Conservation (phyloP, 2,113 vertebrate species). For the Brachyhypopomus gauderio region DNA sequence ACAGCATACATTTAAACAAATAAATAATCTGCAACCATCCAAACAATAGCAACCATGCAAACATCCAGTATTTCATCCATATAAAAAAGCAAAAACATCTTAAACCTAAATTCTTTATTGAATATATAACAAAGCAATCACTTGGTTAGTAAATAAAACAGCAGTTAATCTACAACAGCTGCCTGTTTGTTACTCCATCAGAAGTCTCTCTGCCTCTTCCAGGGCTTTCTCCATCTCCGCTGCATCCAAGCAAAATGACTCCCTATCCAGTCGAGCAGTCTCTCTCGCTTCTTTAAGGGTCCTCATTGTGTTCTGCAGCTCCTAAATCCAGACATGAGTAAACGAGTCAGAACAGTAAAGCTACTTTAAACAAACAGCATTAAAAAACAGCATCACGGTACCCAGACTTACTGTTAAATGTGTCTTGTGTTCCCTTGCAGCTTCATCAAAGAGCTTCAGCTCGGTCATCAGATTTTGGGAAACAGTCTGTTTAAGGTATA, state of each 20-base stretch:
- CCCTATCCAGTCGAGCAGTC: conserved; percentile 62
- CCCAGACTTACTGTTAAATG: conserved; percentile 60
- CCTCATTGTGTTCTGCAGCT: conserved; percentile 65
- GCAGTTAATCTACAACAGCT: background rate
- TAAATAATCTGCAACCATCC: no score
- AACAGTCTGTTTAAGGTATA: conserved; percentile 58
- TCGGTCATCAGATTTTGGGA: conserved; percentile 66
- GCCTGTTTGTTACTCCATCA: conserved; percentile 44
- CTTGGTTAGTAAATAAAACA: background rate
- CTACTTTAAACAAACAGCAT: background rate
- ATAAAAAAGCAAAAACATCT: no score
- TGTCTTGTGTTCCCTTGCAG: conserved; percentile 60
- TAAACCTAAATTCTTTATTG: background rate
- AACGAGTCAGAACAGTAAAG: background rate
- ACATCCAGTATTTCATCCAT: no score
- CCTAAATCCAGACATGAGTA: conserved; percentile 54
- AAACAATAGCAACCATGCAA: no score
- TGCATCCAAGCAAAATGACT: conserved; percentile 63
- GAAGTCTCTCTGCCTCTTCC: conserved; percentile 65
- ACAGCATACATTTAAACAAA: no score
- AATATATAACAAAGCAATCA: background rate
- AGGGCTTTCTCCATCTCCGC: conserved; percentile 67
- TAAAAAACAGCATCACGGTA: background rate
- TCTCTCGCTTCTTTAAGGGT: conserved; percentile 59
- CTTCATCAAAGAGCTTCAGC: conserved; percentile 62